These are phyloP conservation scores for Drosophila kokeensis DNA, from an alignment of 2,888 invertebrate genomes.

Conservation along the genomic window DNA sequence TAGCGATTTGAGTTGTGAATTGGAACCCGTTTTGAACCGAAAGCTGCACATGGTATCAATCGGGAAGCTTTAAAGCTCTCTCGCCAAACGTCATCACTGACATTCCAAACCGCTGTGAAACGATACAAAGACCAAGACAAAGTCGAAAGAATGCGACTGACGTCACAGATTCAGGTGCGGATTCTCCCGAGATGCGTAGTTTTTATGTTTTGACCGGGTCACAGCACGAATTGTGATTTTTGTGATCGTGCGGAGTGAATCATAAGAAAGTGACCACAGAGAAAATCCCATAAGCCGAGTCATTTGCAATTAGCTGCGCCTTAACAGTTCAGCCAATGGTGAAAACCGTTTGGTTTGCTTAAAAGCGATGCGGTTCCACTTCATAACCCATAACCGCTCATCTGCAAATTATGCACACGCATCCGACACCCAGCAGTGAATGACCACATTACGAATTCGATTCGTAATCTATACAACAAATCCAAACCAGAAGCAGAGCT, in stretches of 20 bases:
- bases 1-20: not conserved
- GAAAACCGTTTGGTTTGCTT: slow-evolving; percentile 5
- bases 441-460: not conserved
- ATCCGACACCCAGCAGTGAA: slow-evolving; percentile 55
- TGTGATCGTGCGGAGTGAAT: slow-evolving; percentile 26
- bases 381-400: slow-evolving; percentile 29
- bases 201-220: slow-evolving; percentile 8
- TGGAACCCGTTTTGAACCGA: not conserved
- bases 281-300: slow-evolving; percentile 42
- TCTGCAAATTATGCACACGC: slow-evolving; percentile 70
- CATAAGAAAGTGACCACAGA: slow-evolving; percentile 25
- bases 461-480: not conserved
- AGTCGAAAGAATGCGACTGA: slow-evolving; percentile 32
- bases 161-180: slow-evolving; percentile 42
- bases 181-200: slow-evolving; percentile 1
- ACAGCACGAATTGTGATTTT: slow-evolving; percentile 1
- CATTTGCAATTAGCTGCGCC: slow-evolving; percentile 36
- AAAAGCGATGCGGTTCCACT: slow-evolving; percentile 54
- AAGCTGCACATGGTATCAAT: not conserved
- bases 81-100: slow-evolving; percentile 5
- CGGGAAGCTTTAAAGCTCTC: slow-evolving; percentile 31
- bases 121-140: not conserved
- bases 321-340: not conserved
- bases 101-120: not conserved
- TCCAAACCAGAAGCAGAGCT: too few species aligned